phyloP scores from a whole-genome alignment of 2,888 invertebrate genomes.

The Mycalesis mineus region DNA sequence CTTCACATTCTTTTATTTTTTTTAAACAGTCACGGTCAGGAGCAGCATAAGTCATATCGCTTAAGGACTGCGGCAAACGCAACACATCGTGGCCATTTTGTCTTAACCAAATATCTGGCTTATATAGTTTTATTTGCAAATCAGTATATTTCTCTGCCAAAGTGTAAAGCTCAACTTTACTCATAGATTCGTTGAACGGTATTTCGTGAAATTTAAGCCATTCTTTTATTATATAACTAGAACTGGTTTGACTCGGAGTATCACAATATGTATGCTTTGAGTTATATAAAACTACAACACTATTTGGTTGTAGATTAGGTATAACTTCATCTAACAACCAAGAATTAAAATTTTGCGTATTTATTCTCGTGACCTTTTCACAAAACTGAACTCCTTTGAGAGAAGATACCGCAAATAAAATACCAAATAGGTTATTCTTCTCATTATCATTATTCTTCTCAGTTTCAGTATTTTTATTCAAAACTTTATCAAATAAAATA shows the following conservation, averaged over 20 bases:
- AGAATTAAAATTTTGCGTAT: not conserved
- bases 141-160: slow-evolving; percentile 17
- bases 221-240: slow-evolving; percentile 17
- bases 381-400: not conserved
- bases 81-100: slow-evolving; percentile 16
- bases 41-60: slow-evolving; percentile 16
- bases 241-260: slow-evolving; percentile 10
- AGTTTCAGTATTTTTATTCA: slow-evolving; percentile 11
- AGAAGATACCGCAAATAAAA: slow-evolving; percentile 15
- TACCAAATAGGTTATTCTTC: not conserved
- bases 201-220: slow-evolving; percentile 19
- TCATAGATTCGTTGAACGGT: slow-evolving; percentile 13
- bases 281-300: slow-evolving; percentile 18
- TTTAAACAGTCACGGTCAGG: slow-evolving; percentile 1
- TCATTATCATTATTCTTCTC: not conserved
- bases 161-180: slow-evolving; percentile 10
- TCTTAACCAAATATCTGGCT: slow-evolving; percentile 16
- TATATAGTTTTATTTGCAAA: slow-evolving; percentile 9
- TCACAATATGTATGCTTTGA: slow-evolving; percentile 6
- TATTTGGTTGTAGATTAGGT: not conserved
- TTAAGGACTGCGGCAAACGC: slow-evolving; percentile 19
- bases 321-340: slow-evolving; percentile 8
- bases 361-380: not conserved
- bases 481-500: not conserved
- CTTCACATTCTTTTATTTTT: not conserved